Evolutionary conservation across 2,888 invertebrate species (phyloP).

Genomic region (Bibio marci): DNA sequence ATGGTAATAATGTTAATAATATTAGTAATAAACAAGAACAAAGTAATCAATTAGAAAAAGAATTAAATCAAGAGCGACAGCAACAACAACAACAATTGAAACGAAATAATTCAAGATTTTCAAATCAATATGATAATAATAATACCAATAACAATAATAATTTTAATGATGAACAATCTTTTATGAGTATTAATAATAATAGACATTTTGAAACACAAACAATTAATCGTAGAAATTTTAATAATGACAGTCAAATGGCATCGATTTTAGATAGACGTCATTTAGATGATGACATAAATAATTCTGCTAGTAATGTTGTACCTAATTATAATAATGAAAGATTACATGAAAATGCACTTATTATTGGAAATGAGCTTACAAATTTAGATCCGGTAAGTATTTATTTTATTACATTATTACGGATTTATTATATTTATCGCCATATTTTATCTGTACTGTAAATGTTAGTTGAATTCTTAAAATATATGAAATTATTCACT

Average conservation of each 20-base stretch:
- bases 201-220: constrained; percentile 1
- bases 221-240: constrained; percentile 3
- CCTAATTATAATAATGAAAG: constrained; percentile 28
- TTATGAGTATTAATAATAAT: not conserved
- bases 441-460: too few relatives aligned
- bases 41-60: constrained; percentile 30
- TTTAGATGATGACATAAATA: constrained; percentile 21
- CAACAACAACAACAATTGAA: constrained; percentile 8
- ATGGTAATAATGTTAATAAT: too few relatives aligned
- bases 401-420: constrained; percentile 1
- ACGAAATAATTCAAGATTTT: not conserved
- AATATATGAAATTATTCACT: too few relatives aligned
- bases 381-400: constrained; percentile 50
- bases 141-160: not conserved
- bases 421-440: too few relatives aligned
- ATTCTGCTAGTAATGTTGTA: constrained; percentile 16
- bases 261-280: constrained; percentile 15
- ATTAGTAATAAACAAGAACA: constrained; percentile 23
- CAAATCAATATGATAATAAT: constrained; percentile 1
- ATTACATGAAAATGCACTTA: constrained; percentile 34
- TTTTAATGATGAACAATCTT: constrained; percentile 1
- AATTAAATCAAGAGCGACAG: constrained; percentile 28
- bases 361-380: constrained; percentile 48
- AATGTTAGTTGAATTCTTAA: too few relatives aligned
- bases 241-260: constrained; percentile 5